Conservation (phyloP, 2,888 invertebrate genomes). For the Cryptosula pallasiana region DNA sequence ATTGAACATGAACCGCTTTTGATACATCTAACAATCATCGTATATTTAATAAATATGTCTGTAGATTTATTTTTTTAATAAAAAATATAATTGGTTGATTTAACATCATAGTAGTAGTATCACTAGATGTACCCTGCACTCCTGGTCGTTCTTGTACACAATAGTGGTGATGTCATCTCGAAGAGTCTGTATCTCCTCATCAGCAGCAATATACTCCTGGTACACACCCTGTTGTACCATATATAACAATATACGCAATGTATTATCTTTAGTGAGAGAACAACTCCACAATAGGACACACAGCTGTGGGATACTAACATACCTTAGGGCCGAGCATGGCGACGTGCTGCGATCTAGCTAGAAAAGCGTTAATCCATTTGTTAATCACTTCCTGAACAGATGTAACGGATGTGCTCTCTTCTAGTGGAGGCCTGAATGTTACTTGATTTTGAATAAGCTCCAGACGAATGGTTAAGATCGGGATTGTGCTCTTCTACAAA, state of each 20-base stretch:
- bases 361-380: constrained; percentile 45
- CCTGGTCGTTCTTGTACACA: constrained; percentile 46
- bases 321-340: constrained; percentile 48
- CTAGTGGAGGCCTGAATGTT: constrained; percentile 49
- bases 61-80: too few relatives aligned
- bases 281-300: too few relatives aligned
- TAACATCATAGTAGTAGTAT: too few relatives aligned
- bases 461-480: constrained; percentile 48
- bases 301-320: too few relatives aligned
- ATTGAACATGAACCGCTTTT: too few relatives aligned
- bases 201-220: constrained; percentile 45
- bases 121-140: constrained; percentile 51
- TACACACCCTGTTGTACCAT: constrained; percentile 41
- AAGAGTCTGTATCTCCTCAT: constrained; percentile 46
- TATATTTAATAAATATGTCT: neutral
- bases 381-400: constrained; percentile 49
- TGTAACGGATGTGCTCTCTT: constrained; percentile 44
- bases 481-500: constrained; percentile 36
- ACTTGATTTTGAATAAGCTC: constrained; percentile 49
- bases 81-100: too few relatives aligned
- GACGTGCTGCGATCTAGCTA: constrained; percentile 45
- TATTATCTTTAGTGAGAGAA: too few relatives aligned
- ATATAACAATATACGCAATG: too few relatives aligned
- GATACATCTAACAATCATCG: too few relatives aligned
- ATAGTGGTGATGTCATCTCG: constrained; percentile 41